A percentile compares a stretch with the other conserved stretches of the same genome.
Conservation (phyloP, 2,888 invertebrate species). For the Monoplex corrugatus region DNA sequence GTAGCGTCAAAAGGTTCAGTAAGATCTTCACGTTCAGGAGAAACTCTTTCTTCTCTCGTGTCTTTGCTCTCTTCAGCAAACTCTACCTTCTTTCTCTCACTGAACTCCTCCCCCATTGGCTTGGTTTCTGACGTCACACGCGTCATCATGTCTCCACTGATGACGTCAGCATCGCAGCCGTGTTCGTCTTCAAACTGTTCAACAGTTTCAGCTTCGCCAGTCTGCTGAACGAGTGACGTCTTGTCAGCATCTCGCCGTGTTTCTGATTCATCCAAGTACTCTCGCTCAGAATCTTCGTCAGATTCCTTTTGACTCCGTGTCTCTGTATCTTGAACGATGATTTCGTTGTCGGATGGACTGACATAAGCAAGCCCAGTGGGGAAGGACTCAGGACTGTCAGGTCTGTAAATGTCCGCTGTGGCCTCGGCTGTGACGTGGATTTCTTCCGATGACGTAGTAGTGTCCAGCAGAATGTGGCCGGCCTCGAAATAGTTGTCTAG, state of each 20-base stretch:
- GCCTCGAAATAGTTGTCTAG: constrained; percentile 28
- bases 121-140: neutral
- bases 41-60: neutral
- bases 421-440: constrained; percentile 35
- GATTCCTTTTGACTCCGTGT: neutral
- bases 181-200: neutral
- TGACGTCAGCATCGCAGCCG: neutral
- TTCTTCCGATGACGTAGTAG: constrained; percentile 19
- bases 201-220: neutral
- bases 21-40: neutral
- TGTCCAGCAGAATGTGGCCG: neutral
- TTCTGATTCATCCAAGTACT: neutral
- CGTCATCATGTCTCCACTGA: neutral
- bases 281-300: neutral
- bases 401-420: neutral
- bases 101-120: constrained; percentile 41
- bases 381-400: constrained; percentile 47
- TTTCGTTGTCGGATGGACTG: neutral
- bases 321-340: neutral
- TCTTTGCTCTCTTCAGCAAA: constrained; percentile 34
- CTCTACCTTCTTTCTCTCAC: constrained; percentile 29
- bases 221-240: too few relatives aligned
- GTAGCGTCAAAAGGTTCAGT: neutral
- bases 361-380: constrained; percentile 29
- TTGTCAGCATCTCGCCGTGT: neutral